Conservation (phyloP, 2,888 invertebrate species). For the Campoletis raptor region DNA sequence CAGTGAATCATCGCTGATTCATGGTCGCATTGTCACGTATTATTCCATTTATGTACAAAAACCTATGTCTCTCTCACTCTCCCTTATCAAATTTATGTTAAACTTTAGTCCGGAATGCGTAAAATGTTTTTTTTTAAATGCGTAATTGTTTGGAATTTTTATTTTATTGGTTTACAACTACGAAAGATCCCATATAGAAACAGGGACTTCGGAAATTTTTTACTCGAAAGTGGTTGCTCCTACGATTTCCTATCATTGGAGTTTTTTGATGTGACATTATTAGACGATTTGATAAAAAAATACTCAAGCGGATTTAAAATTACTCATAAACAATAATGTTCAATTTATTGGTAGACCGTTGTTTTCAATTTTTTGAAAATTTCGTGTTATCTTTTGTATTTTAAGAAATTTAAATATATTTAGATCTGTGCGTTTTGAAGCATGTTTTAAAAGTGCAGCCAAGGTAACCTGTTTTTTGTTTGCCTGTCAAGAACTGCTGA, state of each 20-base stretch:
- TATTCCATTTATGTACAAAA: conserved; percentile 59
- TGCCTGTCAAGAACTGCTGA: conserved; percentile 51
- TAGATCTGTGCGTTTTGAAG: conserved; percentile 7
- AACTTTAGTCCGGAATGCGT: not conserved
- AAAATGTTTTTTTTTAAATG: not conserved
- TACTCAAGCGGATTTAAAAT: not conserved
- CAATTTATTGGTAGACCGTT: no score
- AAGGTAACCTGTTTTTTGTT: conserved; percentile 51
- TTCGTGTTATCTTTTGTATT: not conserved
- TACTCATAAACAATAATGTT: no score
- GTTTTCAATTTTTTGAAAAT: not conserved
- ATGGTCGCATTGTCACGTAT: conserved; percentile 58
- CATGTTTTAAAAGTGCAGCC: conserved; percentile 33
- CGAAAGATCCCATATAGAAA: not conserved
- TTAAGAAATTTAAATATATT: no score
- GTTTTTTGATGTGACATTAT: not conserved
- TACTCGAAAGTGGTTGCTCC: not conserved
- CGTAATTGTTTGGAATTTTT: not conserved
- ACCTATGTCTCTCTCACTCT: conserved; percentile 24
- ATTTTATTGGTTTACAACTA: not conserved
- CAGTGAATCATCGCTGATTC: conserved; percentile 68
- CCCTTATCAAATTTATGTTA: not conserved
- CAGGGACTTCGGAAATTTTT: not conserved
- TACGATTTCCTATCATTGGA: not conserved
- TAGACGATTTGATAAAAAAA: no score